Base-by-base conservation (phyloP, 2,797 vertebrate species). In the Tokudaia tokunoshimensis region DNA sequence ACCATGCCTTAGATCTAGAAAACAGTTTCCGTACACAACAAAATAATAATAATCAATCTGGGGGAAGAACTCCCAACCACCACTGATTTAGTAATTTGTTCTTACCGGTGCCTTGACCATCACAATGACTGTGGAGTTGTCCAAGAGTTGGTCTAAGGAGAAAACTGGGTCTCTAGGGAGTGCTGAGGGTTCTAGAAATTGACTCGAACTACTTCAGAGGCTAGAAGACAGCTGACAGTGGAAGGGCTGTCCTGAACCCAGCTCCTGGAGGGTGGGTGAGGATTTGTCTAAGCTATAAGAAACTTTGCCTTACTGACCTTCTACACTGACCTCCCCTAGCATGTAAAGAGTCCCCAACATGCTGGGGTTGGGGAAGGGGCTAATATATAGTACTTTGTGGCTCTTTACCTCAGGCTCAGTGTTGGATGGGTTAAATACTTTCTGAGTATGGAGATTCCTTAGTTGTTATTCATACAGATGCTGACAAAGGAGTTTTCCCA, bases 401-500 rank as follows among this genome's bases (percentile, higher is more conserved):
- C 19, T 50, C 31, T 2, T 41, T 47, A 41, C 15, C 4, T 8
- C 22, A 7, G 7, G 24, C 31, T 61, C 24, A 12, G 22, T 59
- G 52, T 19, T 15, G 41, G 1, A 8, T 85, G 22, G 14, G 22
- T 29, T 76, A 70, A 61, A 47, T 52, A 15, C 29, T 76, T 90
- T 7, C 29, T 41, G 80, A 83, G 22, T 34, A 20, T 24, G 15
- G 41, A 80, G 61, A 8, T 89, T 70, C 6, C 22, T 92, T 55
- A n/a, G 41, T 87, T 96, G 11, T 91, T 20, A 57, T 93, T 57
- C 67, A 76, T 17, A 50, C 1, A 63, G 72, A 76, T 34, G 63
- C 74, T 85, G 52, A 94, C 57, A 67, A 80, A 87, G 50, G 91
- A 82, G 70, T 24, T 94, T 95, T 82, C 83, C 52, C 67, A 50